Conservation (phyloP, 2,113 vertebrate species). For the Anoura caudifer region DNA sequence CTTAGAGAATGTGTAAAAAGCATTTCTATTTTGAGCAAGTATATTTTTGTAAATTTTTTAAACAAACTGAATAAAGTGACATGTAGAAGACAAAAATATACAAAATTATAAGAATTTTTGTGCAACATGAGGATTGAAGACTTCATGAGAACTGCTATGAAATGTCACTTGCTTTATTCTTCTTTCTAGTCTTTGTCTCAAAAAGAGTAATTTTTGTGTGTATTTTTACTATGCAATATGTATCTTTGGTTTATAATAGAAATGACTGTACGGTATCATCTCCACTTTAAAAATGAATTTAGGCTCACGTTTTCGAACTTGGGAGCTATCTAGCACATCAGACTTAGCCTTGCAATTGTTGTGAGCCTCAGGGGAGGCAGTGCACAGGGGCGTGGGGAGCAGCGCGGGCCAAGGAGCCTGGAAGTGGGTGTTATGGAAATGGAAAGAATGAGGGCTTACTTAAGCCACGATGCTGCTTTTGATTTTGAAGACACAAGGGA, state of each 20-base stretch:
- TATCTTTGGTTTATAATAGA: neutral
- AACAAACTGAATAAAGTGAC: slow-evolving; percentile 5
- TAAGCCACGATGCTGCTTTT: neutral
- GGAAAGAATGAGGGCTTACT: neutral
- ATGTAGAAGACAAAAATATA: neutral
- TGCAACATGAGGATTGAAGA: neutral
- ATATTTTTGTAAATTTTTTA: neutral
- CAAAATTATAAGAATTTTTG: neutral
- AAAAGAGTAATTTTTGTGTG: neutral
- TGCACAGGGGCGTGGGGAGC: neutral
- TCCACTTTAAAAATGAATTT: too few relatives aligned
- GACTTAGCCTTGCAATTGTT: neutral
- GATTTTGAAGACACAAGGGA: neutral
- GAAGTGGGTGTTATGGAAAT: neutral
- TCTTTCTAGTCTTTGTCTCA: neutral
- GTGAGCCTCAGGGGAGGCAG: neutral
- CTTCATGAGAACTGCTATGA: neutral
- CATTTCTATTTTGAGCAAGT: neutral
- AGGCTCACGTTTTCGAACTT: too few relatives aligned
- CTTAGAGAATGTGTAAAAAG: neutral
- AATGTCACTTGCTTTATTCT: neutral
- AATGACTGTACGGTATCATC: too few relatives aligned
- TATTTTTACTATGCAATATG: neutral
- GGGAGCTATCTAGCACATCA: neutral
- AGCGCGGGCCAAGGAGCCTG: neutral